phyloP scores from a whole-genome alignment of 2,113 vertebrate species.

The Dromaius novaehollandiae region DNA sequence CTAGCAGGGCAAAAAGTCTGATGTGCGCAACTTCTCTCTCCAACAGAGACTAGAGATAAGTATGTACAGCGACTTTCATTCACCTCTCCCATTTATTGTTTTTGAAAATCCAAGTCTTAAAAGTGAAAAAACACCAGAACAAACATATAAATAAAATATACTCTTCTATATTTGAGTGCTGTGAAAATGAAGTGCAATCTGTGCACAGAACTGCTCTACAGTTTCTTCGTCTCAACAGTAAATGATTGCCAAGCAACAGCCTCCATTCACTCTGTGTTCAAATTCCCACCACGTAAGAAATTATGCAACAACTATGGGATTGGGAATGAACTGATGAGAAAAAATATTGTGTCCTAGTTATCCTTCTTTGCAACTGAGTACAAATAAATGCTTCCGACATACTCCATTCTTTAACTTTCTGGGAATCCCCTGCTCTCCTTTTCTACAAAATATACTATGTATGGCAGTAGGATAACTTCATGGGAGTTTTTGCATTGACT shows the following conservation, averaged over 20 bases:
- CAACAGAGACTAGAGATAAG: too few relatives aligned
- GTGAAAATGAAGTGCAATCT: not conserved
- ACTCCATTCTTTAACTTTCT: not conserved
- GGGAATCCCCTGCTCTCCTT: not conserved
- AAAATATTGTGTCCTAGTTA: not conserved
- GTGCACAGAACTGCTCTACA: not conserved
- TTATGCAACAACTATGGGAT: not conserved
- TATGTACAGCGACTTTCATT: too few relatives aligned
- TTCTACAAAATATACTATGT: not conserved
- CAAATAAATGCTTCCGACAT: not conserved
- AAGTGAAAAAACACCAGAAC: too few relatives aligned
- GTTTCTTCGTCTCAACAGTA: not conserved
- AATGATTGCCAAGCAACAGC: not conserved
- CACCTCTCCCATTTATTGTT: too few relatives aligned
- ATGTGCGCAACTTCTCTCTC: too few relatives aligned
- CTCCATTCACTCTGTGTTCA: not conserved
- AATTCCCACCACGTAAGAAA: not conserved
- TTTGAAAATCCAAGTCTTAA: too few relatives aligned
- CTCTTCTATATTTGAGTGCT: not conserved
- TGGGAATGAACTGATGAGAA: not conserved
- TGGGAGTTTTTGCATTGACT: not conserved
- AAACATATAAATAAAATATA: too few relatives aligned
- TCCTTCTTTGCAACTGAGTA: not conserved
- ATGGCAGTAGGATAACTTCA: not conserved
- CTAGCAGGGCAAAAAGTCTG: too few relatives aligned